Base-by-base conservation (phyloP, 2,113 vertebrate genomes). In the Probosciger aterrimus region DNA sequence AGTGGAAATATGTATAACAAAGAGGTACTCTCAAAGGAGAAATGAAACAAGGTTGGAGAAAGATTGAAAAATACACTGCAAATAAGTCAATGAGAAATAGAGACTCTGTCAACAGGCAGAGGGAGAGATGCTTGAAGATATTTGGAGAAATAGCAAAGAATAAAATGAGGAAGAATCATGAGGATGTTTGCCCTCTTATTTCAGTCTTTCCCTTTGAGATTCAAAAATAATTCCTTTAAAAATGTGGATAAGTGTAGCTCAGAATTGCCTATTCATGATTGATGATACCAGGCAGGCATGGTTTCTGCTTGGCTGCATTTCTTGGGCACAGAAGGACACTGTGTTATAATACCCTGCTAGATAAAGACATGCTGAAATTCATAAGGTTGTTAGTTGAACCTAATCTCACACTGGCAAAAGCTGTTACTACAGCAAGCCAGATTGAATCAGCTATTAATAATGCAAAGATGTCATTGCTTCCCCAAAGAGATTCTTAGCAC, bases 401-500 rank as follows among this genome's bases (percentile, higher is more conserved):
- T 88, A 85, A 86, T 96, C 88, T 97, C 89, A 91, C 80, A n/a
- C 84, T 96, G 71, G 92, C 94, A 96, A 96, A 97, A 97, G 90
- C 92, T 96, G 90, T 95, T 97, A 93, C 93, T 96, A 93, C 96
- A 97, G 86, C 94, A 82, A 94, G 67, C 68, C 91, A 84, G 75
- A 92, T 57, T 87, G 90, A 93, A 97, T 96, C 90, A 95, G 86
- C 92, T 95, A 95, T 97, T 97, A 97, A 97, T 97, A 97, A 93
- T 90, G 92, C 85, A 86, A 97, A 92, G 96, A 96, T 95, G 95
- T 87, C 93, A 90, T 92, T 97, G 83, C 78, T 95, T 84, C 84
- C 82, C 88, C 88, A 83, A 95, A 94, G 91, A 82, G 35, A 86
- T 94, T 82, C 91, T 96, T 91, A 95, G 62, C 83, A 75, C 94